A percentile compares a stretch with the other conserved stretches of the same genome.
phyloP scores from a whole-genome alignment of 2,888 invertebrate genomes.

The Himalopsyche kuldschensis region DNA sequence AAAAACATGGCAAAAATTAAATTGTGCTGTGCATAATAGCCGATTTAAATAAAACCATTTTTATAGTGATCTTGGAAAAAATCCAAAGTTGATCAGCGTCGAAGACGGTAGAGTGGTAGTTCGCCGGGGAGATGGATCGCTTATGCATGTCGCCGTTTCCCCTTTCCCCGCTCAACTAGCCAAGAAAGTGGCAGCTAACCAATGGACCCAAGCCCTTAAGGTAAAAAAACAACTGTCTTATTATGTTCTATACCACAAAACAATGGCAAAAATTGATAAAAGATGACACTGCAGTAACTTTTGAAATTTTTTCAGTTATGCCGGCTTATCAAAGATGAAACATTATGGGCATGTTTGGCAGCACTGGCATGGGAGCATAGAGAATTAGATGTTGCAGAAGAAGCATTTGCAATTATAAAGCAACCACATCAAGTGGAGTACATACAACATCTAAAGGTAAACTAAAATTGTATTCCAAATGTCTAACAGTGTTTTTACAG shows the following conservation, averaged over 20 bases:
- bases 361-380: slow-evolving; percentile 86
- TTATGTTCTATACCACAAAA: not conserved
- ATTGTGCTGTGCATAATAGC: not conserved
- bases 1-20: not conserved
- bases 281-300: not conserved
- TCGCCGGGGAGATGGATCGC: slow-evolving; percentile 85
- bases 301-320: slow-evolving; percentile 47
- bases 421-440: slow-evolving; percentile 78
- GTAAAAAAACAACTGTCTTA: slow-evolving; percentile 58
- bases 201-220: slow-evolving; percentile 84
- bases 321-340: slow-evolving; percentile 58
- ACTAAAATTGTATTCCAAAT: not conserved
- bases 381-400: slow-evolving; percentile 88
- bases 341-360: slow-evolving; percentile 94
- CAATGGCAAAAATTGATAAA: not conserved
- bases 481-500: not conserved
- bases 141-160: slow-evolving; percentile 73
- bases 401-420: slow-evolving; percentile 77
- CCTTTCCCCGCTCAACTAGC: slow-evolving; percentile 67
- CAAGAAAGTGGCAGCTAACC: slow-evolving; percentile 67
- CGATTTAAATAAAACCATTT: not conserved
- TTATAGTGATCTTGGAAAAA: slow-evolving; percentile 81
- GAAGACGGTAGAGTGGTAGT: slow-evolving; percentile 83
- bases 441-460: slow-evolving; percentile 78
- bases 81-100: slow-evolving; percentile 79